Evolutionary conservation across 2,113 vertebrate genomes (phyloP).

Genomic region (Coreoperca whiteheadi): DNA sequence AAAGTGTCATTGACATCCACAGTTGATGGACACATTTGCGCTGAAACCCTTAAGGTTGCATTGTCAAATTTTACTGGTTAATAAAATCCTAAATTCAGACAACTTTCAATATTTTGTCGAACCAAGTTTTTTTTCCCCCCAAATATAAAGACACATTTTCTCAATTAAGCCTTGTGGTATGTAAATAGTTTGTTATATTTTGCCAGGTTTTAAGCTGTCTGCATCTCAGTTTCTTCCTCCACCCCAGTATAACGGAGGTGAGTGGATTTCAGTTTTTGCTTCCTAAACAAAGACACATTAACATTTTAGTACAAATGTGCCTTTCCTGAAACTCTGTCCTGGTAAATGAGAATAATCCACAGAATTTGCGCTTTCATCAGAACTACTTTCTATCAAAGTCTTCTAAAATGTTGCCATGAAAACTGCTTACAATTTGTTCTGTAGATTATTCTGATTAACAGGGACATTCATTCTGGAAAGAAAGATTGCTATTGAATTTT

Average conservation of each 20-base stretch:
- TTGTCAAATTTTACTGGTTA: neutral
- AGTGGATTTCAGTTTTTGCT: neutral
- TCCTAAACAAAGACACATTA: neutral
- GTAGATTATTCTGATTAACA: neutral
- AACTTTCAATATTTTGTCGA: no score
- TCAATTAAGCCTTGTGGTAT: neutral
- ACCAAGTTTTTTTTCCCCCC: no score
- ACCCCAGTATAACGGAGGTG: neutral
- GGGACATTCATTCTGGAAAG: neutral
- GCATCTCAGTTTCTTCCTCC: neutral
- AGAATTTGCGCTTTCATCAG: neutral
- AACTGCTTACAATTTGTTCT: neutral
- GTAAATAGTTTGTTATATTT: neutral
- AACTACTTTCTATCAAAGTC: no score
- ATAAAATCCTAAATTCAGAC: neutral
- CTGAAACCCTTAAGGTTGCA: neutral
- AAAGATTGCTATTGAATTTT: neutral
- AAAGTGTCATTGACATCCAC: neutral
- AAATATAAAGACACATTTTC: neutral
- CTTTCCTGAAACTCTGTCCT: neutral
- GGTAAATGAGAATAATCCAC: neutral
- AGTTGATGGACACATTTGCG: neutral
- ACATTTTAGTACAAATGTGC: neutral
- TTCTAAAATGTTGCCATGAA: no score
- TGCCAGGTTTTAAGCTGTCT: neutral